Conservation (phyloP, 2,888 invertebrate genomes). For the Heliothis peltigera region DNA sequence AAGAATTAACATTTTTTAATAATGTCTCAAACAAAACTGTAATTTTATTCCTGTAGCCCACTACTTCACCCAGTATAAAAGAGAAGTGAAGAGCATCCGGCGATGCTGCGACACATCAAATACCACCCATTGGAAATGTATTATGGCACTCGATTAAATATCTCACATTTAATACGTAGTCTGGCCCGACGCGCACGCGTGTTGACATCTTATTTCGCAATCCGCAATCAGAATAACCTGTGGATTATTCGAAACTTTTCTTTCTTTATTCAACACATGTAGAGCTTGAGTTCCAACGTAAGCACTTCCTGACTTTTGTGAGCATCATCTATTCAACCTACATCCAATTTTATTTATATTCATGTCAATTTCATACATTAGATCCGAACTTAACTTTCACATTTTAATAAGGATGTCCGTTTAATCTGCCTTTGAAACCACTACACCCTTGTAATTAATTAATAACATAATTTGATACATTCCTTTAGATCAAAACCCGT, state of each 20-base stretch:
- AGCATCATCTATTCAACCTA: no score
- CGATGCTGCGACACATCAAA: background rate
- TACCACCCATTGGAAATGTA: background rate
- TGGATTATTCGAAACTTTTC: background rate
- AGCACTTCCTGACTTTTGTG: no score
- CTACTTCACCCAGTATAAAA: background rate
- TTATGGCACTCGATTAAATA: slow-evolving; percentile 15
- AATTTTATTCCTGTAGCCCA: background rate
- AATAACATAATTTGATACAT: slow-evolving; percentile 11
- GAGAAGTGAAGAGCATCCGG: background rate
- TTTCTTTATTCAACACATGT: background rate
- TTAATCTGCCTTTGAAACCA: background rate
- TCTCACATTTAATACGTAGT: background rate
- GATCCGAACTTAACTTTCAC: background rate
- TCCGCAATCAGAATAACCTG: slow-evolving; percentile 2
- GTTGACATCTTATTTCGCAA: slow-evolving; percentile 3
- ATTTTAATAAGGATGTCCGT: background rate
- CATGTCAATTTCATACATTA: background rate
- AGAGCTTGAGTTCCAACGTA: no score
- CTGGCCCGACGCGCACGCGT: background rate
- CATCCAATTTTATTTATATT: no score
- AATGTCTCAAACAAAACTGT: no score
- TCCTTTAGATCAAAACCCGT: slow-evolving; percentile 3
- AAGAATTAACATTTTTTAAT: no score
- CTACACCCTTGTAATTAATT: background rate